Percentiles rank a stretch among this genome's conserved stretches.
Conservation (phyloP, 30 jellyfish, hydroid and myxozoan species). For the Hydractinia symbiolongicarpus region DNA sequence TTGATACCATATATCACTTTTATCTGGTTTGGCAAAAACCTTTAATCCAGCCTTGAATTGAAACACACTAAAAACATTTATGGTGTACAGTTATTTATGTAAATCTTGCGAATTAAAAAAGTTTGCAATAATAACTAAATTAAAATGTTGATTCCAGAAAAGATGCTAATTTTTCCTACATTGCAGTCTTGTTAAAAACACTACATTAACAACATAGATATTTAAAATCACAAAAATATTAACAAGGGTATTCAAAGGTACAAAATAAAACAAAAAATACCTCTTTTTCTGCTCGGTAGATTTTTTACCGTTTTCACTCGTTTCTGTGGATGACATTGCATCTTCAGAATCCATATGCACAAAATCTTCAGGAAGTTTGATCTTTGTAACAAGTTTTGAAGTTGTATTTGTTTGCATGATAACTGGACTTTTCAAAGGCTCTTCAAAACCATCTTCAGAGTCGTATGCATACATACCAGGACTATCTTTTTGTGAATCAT, state of each 20-base stretch:
- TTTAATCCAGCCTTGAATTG: constrained; percentile 41
- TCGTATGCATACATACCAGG: neutral
- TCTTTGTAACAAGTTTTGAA: neutral
- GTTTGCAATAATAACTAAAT: too few species aligned
- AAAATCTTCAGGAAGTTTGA: constrained; percentile 4
- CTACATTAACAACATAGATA: too few species aligned
- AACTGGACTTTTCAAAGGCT: constrained; percentile 3
- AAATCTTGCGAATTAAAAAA: too few species aligned
- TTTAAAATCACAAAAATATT: too few species aligned
- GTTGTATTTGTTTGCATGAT: neutral
- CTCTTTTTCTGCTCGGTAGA: neutral
- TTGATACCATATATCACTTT: constrained; percentile 85
- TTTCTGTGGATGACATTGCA: neutral
- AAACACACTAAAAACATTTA: neutral
- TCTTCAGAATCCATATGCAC: neutral
- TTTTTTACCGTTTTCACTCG: neutral
- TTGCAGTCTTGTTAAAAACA: too few species aligned
- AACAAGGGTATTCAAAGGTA: too few species aligned
- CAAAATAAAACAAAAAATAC: too few species aligned
- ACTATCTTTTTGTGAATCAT: neutral
- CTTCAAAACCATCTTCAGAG: neutral
- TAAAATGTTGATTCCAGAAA: too few species aligned
- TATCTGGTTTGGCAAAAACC: constrained; percentile 69
- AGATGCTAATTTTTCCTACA: too few species aligned
- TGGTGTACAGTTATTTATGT: too few species aligned